Conservation (phyloP, 2,888 invertebrate species). For the Nemoura dubitans region DNA sequence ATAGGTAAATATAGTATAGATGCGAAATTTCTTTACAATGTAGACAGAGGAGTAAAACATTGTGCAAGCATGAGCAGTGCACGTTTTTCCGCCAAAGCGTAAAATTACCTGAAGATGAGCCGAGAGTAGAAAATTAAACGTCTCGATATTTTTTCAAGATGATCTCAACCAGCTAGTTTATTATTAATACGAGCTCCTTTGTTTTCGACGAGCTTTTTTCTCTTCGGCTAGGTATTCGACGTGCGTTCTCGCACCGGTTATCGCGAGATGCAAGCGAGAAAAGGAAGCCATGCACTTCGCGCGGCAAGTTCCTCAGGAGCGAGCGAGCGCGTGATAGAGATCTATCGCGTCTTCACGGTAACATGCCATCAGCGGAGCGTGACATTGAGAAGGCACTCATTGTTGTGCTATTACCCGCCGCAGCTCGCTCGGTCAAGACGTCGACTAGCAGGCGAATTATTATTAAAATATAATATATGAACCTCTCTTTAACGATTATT, state of each 20-base stretch:
- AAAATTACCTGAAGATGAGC: not conserved
- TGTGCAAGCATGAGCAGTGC: not conserved
- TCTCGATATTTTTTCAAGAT: not conserved
- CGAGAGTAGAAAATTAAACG: not conserved
- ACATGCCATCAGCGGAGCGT: not conserved
- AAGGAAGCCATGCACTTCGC: not conserved
- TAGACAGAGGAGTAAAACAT: too few species aligned
- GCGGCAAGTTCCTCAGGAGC: not conserved
- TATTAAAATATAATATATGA: constrained; percentile 1
- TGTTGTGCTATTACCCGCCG: not conserved
- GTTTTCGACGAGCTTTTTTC: not conserved
- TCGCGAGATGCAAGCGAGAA: not conserved
- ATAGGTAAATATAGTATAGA: too few species aligned
- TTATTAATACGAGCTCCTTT: not conserved
- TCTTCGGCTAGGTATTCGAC: not conserved
- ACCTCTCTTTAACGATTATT: not conserved
- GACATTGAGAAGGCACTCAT: not conserved
- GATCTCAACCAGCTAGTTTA: not conserved
- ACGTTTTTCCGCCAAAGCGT: not conserved
- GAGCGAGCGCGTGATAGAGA: not conserved
- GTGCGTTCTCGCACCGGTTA: not conserved
- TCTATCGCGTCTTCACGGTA: not conserved
- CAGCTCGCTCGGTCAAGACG: not conserved
- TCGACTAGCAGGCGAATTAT: not conserved
- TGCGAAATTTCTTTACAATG: too few species aligned